Percentiles rank a stretch among this genome's conserved stretches.
phyloP scores from a whole-genome alignment of 2,888 invertebrate genomes.

The Gymnocheta viridis region DNA sequence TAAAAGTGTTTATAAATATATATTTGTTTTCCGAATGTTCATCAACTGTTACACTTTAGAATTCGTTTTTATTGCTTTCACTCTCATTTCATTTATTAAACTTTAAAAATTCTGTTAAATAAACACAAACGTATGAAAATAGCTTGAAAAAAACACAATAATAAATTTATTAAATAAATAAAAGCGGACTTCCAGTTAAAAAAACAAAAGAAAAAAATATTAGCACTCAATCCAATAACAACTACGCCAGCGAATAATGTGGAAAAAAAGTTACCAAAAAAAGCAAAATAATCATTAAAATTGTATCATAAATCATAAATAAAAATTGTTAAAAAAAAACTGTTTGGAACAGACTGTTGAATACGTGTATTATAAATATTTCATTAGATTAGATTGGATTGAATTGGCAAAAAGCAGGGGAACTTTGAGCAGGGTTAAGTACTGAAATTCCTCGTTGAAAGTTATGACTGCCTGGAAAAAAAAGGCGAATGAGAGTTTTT shows the following conservation, averaged over 20 bases:
- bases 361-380: neutral
- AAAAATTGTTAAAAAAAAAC: neutral
- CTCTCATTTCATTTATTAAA: neutral
- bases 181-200: neutral
- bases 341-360: neutral
- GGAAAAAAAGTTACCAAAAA: too few relatives aligned
- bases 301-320: slow-evolving; percentile 34
- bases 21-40: neutral
- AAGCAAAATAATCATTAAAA: slow-evolving; percentile 2
- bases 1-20: too few relatives aligned
- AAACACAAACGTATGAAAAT: neutral
- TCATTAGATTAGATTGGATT: too few relatives aligned
- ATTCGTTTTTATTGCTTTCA: neutral
- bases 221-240: neutral
- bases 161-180: slow-evolving; percentile 7
- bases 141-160: neutral
- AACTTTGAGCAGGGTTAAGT: too few relatives aligned
- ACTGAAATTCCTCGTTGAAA: too few relatives aligned
- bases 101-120: neutral
- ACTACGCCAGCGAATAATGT: too few relatives aligned
- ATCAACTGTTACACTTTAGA: neutral
- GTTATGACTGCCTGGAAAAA: too few relatives aligned
- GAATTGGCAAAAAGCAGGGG: too few relatives aligned
- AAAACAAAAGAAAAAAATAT: neutral
- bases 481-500: too few relatives aligned